Evolutionary conservation across 2,113 vertebrate genomes (phyloP).

Genomic region (Halcyon senegalensis): DNA sequence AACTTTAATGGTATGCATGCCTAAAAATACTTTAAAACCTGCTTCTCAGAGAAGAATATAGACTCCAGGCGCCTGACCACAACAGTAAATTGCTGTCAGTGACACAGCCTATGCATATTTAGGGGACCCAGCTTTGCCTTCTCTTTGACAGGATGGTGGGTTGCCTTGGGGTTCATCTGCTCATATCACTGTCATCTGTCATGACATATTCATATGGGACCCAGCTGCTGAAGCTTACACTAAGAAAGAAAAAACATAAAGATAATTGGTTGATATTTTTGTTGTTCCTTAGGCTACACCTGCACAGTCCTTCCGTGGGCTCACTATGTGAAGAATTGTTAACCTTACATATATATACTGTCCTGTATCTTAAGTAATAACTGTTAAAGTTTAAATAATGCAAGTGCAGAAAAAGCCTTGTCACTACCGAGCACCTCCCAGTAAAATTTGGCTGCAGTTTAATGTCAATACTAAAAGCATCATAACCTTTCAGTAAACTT

Average conservation of each 20-base stretch:
- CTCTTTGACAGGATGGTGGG: constrained; percentile 9
- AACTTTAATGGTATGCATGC: constrained; percentile 7
- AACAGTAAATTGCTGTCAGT: constrained; percentile 51
- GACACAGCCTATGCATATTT: constrained; percentile 49
- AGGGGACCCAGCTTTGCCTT: constrained; percentile 37
- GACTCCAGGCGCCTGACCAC: constrained; percentile 23
- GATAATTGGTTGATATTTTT: constrained; percentile 58
- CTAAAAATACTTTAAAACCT: constrained; percentile 46
- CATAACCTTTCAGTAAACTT: not conserved
- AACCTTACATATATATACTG: constrained; percentile 20
- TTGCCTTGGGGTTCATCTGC: constrained; percentile 59
- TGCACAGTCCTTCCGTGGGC: not conserved
- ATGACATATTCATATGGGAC: constrained; percentile 56
- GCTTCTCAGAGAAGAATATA: constrained; percentile 5
- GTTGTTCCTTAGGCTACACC: constrained; percentile 46
- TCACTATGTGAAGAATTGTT: constrained; percentile 41
- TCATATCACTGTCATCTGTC: constrained; percentile 59
- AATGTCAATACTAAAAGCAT: not conserved
- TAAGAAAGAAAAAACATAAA: constrained; percentile 23
- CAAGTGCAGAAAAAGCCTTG: not conserved
- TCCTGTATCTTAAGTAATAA: not conserved
- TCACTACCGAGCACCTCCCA: not conserved
- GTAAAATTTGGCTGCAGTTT: not conserved
- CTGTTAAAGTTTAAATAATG: constrained; percentile 52
- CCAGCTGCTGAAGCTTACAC: constrained; percentile 54